Conservation (phyloP, 1,140 invertebrate genomes). For the Drosophila athabasca region DNA sequence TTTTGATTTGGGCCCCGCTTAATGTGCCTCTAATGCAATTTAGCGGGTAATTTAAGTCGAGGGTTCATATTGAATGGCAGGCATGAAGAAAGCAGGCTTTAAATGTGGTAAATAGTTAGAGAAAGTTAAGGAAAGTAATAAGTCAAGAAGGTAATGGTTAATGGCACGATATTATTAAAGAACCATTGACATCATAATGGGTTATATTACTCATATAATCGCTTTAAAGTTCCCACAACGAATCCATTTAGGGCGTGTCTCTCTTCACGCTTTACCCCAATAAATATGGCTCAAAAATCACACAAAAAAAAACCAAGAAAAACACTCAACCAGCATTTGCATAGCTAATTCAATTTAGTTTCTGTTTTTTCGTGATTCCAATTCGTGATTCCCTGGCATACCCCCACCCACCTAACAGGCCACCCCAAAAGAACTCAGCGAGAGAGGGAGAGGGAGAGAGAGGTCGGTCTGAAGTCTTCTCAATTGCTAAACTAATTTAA, state of each 20-base stretch:
- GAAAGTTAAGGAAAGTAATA: no score
- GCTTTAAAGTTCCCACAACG: background rate
- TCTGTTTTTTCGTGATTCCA: constrained; percentile 50
- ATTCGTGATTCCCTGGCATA: constrained; percentile 40
- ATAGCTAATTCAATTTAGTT: constrained; percentile 71
- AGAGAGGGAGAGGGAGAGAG: no score
- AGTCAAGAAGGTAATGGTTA: no score
- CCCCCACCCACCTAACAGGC: background rate
- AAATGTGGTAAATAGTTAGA: no score
- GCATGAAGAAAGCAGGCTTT: background rate
- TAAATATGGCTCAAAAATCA: constrained; percentile 52
- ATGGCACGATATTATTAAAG: no score
- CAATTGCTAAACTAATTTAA: constrained; percentile 79
- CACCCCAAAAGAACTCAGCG: background rate
- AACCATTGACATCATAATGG: no score
- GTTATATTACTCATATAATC: background rate
- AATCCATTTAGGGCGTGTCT: background rate
- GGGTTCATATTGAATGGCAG: no score
- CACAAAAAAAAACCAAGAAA: constrained; percentile 11
- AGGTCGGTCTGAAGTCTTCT: constrained; percentile 22
- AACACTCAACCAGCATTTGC: constrained; percentile 50
- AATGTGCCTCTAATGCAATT: constrained; percentile 64
- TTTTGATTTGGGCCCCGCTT: constrained; percentile 50
- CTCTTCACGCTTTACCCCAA: constrained; percentile 5
- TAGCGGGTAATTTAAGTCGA: constrained; percentile 23